phyloP scores from a whole-genome alignment of 2,888 invertebrate genomes.

The Caenorhabditis sp. region DNA sequence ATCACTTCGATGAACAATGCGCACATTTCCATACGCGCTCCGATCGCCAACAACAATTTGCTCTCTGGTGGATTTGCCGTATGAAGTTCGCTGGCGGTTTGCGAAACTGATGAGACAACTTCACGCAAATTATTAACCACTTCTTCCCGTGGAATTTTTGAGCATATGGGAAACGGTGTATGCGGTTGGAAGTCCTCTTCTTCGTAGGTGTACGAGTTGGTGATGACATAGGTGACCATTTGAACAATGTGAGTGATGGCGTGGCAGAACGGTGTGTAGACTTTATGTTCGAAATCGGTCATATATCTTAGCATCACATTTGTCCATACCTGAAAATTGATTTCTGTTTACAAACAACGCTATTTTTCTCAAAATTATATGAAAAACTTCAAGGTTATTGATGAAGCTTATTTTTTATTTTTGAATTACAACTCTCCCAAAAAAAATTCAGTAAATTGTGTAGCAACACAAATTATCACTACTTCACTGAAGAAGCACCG shows the following conservation, averaged over 20 bases:
- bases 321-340: conserved; percentile 44
- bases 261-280: conserved; percentile 93
- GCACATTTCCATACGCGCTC: conserved; percentile 13
- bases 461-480: no score
- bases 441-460: no score
- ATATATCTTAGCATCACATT: conserved; percentile 44
- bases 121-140: not conserved
- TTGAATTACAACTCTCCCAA: no score
- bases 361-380: no score
- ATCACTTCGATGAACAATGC: conserved; percentile 15
- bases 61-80: not conserved
- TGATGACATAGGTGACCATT: not conserved
- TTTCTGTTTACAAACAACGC: no score
- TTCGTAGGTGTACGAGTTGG: conserved; percentile 59
- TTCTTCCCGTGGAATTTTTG: not conserved
- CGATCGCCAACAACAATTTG: conserved; percentile 2
- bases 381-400: no score
- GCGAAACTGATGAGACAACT: not conserved
- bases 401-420: no score
- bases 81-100: not conserved
- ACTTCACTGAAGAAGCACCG: no score
- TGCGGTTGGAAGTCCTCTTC: conserved; percentile 69
- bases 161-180: not conserved
- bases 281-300: conserved; percentile 7
- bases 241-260: conserved; percentile 5